Percentiles rank a stretch among this genome's conserved stretches.
Evolutionary conservation across 64 coral and sea anemone species (phyloP).

Genomic region (Stichodactyla mertensii): DNA sequence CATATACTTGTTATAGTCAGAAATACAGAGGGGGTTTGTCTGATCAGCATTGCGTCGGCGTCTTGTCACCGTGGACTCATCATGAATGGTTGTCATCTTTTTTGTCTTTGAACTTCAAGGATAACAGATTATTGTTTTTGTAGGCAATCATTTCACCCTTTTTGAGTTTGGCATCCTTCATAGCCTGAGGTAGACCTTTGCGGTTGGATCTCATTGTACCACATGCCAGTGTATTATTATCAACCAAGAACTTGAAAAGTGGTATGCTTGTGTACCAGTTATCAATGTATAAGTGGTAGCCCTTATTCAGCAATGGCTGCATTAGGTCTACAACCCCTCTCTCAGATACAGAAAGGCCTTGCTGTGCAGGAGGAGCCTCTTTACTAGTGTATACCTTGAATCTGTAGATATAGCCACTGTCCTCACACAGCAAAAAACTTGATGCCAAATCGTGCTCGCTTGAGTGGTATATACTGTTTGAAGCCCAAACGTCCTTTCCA

Average conservation of each 20-base stretch:
- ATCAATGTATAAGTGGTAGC: constrained; percentile 31
- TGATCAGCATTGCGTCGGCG: not conserved
- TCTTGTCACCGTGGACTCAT: constrained; percentile 2
- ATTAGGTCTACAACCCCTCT: constrained; percentile 5
- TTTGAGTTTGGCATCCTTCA: not conserved
- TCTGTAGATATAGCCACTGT: constrained; percentile 2
- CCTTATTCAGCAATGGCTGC: constrained; percentile 28
- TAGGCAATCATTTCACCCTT: not conserved
- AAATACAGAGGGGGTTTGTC: not conserved
- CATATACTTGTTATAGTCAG: constrained; percentile 16
- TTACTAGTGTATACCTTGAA: constrained; percentile 28
- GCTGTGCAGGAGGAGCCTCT: not conserved
- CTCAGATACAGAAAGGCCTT: constrained; percentile 8
- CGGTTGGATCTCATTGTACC: constrained; percentile 2
- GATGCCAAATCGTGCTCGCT: constrained; percentile 23
- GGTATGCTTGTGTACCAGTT: constrained; percentile 18
- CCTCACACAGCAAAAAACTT: constrained; percentile 30
- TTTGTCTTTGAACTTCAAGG: constrained; percentile 47
- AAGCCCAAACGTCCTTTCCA: constrained; percentile 36
- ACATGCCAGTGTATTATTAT: not conserved
- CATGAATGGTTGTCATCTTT: constrained; percentile 46
- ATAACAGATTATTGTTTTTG: not conserved
- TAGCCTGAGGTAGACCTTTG: not conserved
- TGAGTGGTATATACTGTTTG: constrained; percentile 42
- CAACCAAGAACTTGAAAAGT: not conserved